Evolutionary conservation across 2,888 invertebrate genomes (phyloP), one percentile per base, ranked within the genome.

Genomic region (Amitus sp.): DNA sequence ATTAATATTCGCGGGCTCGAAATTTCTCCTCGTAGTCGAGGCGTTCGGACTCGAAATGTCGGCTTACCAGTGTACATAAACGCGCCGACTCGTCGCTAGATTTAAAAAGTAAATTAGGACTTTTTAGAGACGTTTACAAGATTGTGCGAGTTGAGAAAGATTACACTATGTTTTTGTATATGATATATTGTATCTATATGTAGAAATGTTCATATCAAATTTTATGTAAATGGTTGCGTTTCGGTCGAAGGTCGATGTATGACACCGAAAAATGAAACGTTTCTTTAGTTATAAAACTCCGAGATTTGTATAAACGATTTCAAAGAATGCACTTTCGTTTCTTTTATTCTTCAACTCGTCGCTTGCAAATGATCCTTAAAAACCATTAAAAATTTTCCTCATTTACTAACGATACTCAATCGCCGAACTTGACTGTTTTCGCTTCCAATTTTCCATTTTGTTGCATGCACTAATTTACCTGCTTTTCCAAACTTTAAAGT

Each of bases 241-340:
- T 20, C 12, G 10, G 42, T 13, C 4, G 15, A 37, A 42, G 19
- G 3, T 20, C 7, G n/a, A 42, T 42, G 42, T 42, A 20, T 9
- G 12, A n/a, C 12, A 34, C 34, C 4, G 34, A 34, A 10, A 34
- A 4, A 13, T 34, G 34, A 40, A 28, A 12, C 23, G 23, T 15
- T 13, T 20, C 50, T 37, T 37, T 23, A 39, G 40, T 50, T 51
- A 51, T 51, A 51, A 51, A 51, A 43, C 20, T 34, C 23, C 30
- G 43, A 19, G 20, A 12, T 33, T 30, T 23, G 33, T 34, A 43
- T 18, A 51, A n/a, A 34, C n/a, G 5, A 43, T 2, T 19, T n/a
- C 20, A 12, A 33, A 34, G 3, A 13, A 18, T 39, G 3, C 13
- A 13, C 15, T 46, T 47, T 10, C 10, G 3, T 47, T n/a, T 19